Evolutionary conservation across 2,888 invertebrate genomes (phyloP).

Genomic region (Morinoia aosen): DNA sequence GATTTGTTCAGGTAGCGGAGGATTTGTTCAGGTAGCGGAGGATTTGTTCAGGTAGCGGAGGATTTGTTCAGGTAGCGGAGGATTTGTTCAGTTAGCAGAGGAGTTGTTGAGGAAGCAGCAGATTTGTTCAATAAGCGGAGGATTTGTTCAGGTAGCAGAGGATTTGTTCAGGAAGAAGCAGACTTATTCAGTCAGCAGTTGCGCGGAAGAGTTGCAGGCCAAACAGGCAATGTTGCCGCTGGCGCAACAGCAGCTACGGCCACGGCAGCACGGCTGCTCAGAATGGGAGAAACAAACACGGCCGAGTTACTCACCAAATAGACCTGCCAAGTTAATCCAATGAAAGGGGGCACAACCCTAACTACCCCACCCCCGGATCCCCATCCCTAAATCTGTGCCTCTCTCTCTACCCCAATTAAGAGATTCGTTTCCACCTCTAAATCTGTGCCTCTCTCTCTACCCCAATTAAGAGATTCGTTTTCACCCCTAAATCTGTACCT

Average conservation of each 20-base stretch:
- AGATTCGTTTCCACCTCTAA: too few relatives aligned
- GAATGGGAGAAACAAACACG: conserved; percentile 7
- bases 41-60: too few relatives aligned
- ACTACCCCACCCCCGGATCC: background rate
- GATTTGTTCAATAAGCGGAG: too few relatives aligned
- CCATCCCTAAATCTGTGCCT: background rate
- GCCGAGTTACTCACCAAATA: background rate
- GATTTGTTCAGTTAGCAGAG: too few relatives aligned
- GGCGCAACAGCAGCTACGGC: background rate
- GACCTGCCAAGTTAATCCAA: background rate
- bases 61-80: too few relatives aligned
- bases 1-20: too few relatives aligned
- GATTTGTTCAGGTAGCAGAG: background rate
- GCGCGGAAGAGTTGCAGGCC: background rate
- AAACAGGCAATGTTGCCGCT: background rate
- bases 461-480: too few relatives aligned
- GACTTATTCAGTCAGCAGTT: background rate
- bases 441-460: too few relatives aligned
- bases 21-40: too few relatives aligned
- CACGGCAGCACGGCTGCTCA: background rate
- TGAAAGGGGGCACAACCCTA: background rate
- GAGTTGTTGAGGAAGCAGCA: too few relatives aligned
- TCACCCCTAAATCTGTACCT: too few relatives aligned
- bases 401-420: too few relatives aligned
- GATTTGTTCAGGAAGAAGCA: background rate